phyloP scores from a whole-genome alignment of 2,113 vertebrate species.

The Sturnus vulgaris region DNA sequence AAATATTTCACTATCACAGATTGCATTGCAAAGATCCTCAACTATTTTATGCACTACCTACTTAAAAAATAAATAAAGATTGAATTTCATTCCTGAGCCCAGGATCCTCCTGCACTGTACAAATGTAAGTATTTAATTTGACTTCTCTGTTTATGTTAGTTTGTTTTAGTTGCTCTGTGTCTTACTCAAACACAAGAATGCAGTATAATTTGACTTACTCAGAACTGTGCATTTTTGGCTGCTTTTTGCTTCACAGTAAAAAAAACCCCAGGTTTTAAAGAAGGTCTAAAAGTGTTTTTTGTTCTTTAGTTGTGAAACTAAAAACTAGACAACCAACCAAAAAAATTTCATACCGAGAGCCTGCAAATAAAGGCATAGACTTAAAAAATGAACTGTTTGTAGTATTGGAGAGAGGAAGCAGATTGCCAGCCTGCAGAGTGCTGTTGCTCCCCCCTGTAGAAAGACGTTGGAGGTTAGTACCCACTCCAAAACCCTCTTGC shows the following conservation, averaged over 20 bases:
- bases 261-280: background rate
- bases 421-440: background rate
- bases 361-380: slow-evolving; percentile 9
- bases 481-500: background rate
- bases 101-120: slow-evolving; percentile 57
- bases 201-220: slow-evolving; percentile 56
- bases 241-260: slow-evolving; percentile 28
- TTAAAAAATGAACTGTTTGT: slow-evolving; percentile 18
- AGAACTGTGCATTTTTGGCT: slow-evolving; percentile 55
- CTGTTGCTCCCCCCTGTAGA: background rate
- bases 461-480: background rate
- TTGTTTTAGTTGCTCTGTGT: slow-evolving; percentile 63
- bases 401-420: background rate
- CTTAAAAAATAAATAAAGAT: slow-evolving; percentile 57
- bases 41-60: slow-evolving; percentile 33
- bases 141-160: slow-evolving; percentile 61
- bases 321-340: slow-evolving; percentile 56
- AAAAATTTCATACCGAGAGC: slow-evolving; percentile 28
- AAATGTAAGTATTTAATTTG: slow-evolving; percentile 68
- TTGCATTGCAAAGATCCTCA: background rate
- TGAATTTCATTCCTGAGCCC: slow-evolving; percentile 49
- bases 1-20: background rate
- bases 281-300: slow-evolving; percentile 53
- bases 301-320: slow-evolving; percentile 60
- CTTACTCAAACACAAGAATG: slow-evolving; percentile 61